Conservation (phyloP, 2,113 vertebrate genomes). For the Burhinus oedicnemus region DNA sequence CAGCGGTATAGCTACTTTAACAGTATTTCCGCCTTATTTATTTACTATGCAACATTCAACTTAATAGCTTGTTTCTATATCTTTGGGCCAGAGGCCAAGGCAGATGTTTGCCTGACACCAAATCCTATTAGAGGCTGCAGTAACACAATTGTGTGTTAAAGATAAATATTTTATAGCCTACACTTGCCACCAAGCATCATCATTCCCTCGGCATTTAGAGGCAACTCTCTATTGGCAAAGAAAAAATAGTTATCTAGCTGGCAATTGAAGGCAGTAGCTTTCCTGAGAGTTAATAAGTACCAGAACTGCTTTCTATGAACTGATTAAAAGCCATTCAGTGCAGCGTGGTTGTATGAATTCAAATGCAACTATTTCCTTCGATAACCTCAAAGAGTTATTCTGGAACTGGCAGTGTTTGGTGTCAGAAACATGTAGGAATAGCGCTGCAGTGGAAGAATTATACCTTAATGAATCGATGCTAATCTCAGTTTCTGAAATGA, state of each 20-base stretch:
- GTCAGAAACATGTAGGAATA: background rate
- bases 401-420: background rate
- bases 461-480: background rate
- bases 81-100: conserved; percentile 74
- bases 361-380: background rate
- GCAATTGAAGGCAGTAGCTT: conserved; percentile 18
- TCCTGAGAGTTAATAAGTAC: conserved; percentile 36
- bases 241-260: conserved; percentile 32
- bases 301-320: conserved; percentile 16
- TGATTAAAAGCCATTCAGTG: background rate
- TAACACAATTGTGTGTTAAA: conserved; percentile 73
- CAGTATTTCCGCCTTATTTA: conserved; percentile 62
- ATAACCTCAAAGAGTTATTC: background rate
- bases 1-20: conserved; percentile 31
- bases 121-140: conserved; percentile 71
- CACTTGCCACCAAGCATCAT: conserved; percentile 54
- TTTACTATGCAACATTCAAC: conserved; percentile 58
- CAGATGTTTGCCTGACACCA: conserved; percentile 64
- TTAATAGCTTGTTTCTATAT: conserved; percentile 68
- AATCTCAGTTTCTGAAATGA: background rate
- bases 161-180: conserved; percentile 77
- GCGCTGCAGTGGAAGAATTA: background rate
- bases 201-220: conserved; percentile 30
- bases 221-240: conserved; percentile 41
- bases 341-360: background rate